phyloP scores from a whole-genome alignment of 2,113 vertebrate genomes.

The Malurus cyaneus region DNA sequence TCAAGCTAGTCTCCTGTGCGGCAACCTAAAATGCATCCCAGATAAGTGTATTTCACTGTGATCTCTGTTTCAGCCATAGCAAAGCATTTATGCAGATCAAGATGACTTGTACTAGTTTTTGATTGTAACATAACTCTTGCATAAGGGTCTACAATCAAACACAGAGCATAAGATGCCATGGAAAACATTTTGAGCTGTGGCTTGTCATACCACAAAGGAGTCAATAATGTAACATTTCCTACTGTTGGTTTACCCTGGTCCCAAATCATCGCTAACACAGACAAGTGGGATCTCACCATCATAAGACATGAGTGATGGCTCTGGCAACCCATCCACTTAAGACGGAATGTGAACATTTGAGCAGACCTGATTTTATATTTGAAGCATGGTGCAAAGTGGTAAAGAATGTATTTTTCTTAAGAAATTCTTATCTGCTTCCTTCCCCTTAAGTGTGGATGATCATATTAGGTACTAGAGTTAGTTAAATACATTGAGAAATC shows the following conservation, averaged over 20 bases:
- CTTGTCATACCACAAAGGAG: background rate
- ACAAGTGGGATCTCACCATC: background rate
- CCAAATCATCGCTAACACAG: background rate
- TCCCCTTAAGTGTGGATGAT: fast-evolving
- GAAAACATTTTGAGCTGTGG: background rate
- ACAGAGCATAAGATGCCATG: background rate
- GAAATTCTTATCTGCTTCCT: background rate
- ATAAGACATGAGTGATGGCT: background rate
- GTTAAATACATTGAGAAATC: background rate
- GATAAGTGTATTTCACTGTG: background rate
- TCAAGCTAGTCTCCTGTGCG: background rate
- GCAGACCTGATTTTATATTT: background rate
- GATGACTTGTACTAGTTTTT: background rate
- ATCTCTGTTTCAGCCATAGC: background rate
- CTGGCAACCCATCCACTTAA: background rate
- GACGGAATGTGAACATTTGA: background rate
- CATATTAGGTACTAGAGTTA: background rate
- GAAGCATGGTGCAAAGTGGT: background rate
- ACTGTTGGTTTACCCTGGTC: background rate
- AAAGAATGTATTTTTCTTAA: background rate
- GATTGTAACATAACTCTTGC: background rate
- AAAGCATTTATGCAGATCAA: background rate
- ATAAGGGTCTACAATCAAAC: background rate
- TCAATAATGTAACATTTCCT: background rate
- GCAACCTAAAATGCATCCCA: background rate